phyloP scores from a whole-genome alignment of 2,113 vertebrate genomes.

The Labrus mixtus region DNA sequence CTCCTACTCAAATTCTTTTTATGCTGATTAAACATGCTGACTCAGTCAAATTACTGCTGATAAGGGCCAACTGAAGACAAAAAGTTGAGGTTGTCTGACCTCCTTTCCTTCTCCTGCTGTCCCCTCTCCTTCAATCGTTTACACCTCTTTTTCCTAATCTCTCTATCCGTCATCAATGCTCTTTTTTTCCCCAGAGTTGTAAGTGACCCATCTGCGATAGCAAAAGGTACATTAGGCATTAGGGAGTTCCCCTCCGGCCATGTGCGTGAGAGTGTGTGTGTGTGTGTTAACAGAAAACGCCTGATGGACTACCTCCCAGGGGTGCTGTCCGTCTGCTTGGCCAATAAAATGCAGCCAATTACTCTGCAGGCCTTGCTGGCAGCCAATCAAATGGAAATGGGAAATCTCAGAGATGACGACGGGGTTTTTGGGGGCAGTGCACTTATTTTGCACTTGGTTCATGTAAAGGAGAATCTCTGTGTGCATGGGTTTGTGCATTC shows the following conservation, averaged over 20 bases:
- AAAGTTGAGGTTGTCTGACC: not conserved
- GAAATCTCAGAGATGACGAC: slow-evolving; percentile 58
- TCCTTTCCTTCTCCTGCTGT: not conserved
- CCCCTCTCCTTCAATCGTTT: slow-evolving; percentile 11
- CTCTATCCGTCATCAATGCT: slow-evolving; percentile 29
- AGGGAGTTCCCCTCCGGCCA: slow-evolving; percentile 66
- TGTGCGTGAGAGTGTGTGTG: slow-evolving; percentile 29
- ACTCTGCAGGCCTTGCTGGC: slow-evolving; percentile 76
- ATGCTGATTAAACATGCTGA: slow-evolving; percentile 8
- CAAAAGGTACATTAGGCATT: slow-evolving; percentile 74
- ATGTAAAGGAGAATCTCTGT: slow-evolving; percentile 18
- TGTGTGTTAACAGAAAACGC: slow-evolving; percentile 54
- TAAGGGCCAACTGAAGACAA: not conserved
- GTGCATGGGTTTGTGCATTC: not conserved
- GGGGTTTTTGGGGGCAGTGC: slow-evolving; percentile 37
- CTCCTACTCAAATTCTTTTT: not conserved
- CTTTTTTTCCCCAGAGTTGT: slow-evolving; percentile 65
- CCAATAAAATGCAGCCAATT: slow-evolving; percentile 81
- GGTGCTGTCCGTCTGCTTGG: slow-evolving; percentile 69
- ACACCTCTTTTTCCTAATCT: slow-evolving; percentile 3
- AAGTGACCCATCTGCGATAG: slow-evolving; percentile 77
- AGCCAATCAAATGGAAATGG: slow-evolving; percentile 80
- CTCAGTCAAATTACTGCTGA: not conserved
- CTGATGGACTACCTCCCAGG: slow-evolving; percentile 76
- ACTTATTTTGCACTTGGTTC: slow-evolving; percentile 48